Conservation (phyloP, 2,113 vertebrate genomes). For the Oryzias melastigma region DNA sequence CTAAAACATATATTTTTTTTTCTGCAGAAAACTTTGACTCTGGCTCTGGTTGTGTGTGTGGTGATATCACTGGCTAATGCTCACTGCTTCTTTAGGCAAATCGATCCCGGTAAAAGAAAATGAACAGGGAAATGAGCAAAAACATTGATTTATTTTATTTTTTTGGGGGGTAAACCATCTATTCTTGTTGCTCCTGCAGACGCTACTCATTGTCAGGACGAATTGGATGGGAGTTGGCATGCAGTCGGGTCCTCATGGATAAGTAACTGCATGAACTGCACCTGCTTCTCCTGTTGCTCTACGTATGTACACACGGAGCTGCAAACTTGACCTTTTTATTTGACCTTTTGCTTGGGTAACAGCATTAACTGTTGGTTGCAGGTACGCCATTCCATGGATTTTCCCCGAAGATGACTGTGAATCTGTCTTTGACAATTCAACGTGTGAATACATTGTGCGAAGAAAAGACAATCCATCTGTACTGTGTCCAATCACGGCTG, state of each 20-base stretch:
- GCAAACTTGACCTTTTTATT: background rate
- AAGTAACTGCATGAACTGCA: slow-evolving; percentile 38
- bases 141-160: no score
- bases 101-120: background rate
- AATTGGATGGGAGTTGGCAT: slow-evolving; percentile 35
- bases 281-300: slow-evolving; percentile 11
- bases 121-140: no score
- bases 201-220: slow-evolving; percentile 46
- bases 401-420: slow-evolving; percentile 48
- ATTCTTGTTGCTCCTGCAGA: slow-evolving; percentile 1
- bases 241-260: slow-evolving; percentile 53
- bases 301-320: slow-evolving; percentile 31
- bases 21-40: slow-evolving; percentile 38
- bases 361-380: slow-evolving; percentile 38
- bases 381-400: fast-evolving
- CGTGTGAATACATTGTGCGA: slow-evolving; percentile 54
- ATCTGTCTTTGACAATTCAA: slow-evolving; percentile 34
- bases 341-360: background rate
- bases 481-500: background rate
- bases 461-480: slow-evolving; percentile 38
- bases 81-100: background rate
- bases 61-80: slow-evolving; percentile 32
- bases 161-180: background rate
- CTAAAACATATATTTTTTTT: slow-evolving; percentile 3
- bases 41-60: slow-evolving; percentile 43